Percentiles rank a stretch among this genome's conserved stretches.
Evolutionary conservation across 2,113 vertebrate species (phyloP).

Genomic region (Aramus guarauna): DNA sequence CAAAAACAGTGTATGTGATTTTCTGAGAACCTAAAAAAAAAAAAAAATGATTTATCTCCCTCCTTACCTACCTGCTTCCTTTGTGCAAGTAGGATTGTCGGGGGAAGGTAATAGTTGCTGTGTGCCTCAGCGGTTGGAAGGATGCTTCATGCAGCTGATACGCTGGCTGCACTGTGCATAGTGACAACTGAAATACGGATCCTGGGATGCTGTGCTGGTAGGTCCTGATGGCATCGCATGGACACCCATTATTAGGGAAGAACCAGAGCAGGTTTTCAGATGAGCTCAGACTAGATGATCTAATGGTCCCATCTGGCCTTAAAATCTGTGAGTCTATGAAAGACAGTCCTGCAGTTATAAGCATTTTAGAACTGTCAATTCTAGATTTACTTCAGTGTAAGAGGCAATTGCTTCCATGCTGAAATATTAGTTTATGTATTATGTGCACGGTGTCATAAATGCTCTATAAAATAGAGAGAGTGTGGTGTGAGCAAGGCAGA

Average conservation of each 20-base stretch:
- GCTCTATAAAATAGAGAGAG: conserved; percentile 16
- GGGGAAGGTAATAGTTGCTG: not conserved
- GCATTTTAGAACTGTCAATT: conserved; percentile 67
- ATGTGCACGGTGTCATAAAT: not conserved
- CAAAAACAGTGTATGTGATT: not conserved
- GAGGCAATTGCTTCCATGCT: conserved; percentile 41
- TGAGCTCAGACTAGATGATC: conserved; percentile 70
- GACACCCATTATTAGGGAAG: conserved; percentile 69
- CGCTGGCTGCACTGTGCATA: conserved; percentile 60
- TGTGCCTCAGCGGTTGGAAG: conserved; percentile 12
- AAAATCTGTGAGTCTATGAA: conserved; percentile 69
- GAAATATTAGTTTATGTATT: conserved; percentile 6
- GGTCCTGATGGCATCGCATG: conserved; percentile 65
- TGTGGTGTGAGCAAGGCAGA: not conserved
- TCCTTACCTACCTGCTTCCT: not conserved
- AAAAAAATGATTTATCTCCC: not conserved
- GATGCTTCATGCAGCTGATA: conserved; percentile 58
- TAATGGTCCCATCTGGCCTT: conserved; percentile 70
- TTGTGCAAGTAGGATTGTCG: not conserved
- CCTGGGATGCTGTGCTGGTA: conserved; percentile 67
- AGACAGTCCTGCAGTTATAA: conserved; percentile 65
- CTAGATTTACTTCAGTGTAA: conserved; percentile 51
- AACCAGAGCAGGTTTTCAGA: conserved; percentile 71
- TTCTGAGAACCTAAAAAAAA: not conserved
- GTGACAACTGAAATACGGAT: conserved; percentile 61